Evolutionary conservation across 2,113 vertebrate genomes (phyloP), one percentile per base, ranked within the genome.

Genomic region (Boleophthalmus pectinirostris): DNA sequence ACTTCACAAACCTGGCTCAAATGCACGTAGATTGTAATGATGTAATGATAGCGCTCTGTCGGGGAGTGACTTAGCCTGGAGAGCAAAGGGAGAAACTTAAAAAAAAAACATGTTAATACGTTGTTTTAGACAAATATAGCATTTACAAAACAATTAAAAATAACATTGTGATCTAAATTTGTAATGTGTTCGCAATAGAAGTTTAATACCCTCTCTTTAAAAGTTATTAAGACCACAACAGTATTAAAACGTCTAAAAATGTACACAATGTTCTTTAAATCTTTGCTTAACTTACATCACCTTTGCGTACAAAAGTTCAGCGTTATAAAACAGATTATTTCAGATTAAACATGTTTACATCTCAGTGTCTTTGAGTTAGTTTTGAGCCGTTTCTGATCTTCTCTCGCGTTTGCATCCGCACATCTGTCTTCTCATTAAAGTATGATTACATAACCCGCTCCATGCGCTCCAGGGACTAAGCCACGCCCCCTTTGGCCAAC

Each of bases 381-480:
- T 21, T n/a, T 4, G 60, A 25, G 49, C 16, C 33, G 14, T 4
- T 43, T 0, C 16, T 21, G 35, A 46, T 71, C 45, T 67, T 51
- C 54, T 16, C 43, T 78, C 80, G 64, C 58, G 33, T 72, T 65
- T 56, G 71, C 70, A 72, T 72, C 66, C 38, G 78, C 69, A 73
- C 79, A 82, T 84, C 74, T 77, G 81, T 38, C 68, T 25, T 33
- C 61, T 73, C 33, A 9, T 72, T 14, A 47, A 4, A 16, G 38
- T 66, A 21, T 6, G 8, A 78, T 90, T 89, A 88, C 77, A 65
- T 91, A 89, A 92, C 72, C 25, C 64, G 74, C 74, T 71, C 24
- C 25, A 81, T 72, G 79, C 63, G 67, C 78, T 72, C n/a, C 74
- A 72, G 35, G 70, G 2, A 65, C 5, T 70, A 8, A 63, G 76